Evolutionary conservation across 2,113 vertebrate genomes (phyloP).

Genomic region (Asarcornis scutulata): DNA sequence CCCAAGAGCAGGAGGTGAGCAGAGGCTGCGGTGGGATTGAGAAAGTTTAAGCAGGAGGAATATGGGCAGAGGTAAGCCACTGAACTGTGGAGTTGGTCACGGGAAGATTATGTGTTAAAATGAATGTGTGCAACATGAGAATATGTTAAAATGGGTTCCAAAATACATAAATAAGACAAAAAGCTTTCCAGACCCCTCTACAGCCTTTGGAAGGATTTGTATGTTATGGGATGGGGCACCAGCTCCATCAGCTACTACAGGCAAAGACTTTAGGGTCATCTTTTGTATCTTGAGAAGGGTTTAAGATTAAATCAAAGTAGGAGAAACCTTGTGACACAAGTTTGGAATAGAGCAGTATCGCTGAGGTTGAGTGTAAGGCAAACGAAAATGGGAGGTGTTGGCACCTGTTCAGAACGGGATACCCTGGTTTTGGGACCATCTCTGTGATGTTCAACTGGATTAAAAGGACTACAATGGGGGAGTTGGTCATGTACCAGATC

Average conservation of each 20-base stretch:
- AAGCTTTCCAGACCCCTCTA: accelerated
- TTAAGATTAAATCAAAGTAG: not conserved
- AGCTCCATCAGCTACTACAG: accelerated
- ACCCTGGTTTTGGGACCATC: not conserved
- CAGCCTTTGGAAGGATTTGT: not conserved
- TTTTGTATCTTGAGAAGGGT: not conserved
- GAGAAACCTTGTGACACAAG: not conserved
- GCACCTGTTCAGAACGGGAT: not conserved
- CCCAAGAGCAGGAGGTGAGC: accelerated
- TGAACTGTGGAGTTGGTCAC: not conserved
- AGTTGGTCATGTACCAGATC: not conserved
- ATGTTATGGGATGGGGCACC: accelerated
- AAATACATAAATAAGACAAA: accelerated
- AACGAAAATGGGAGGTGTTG: not conserved
- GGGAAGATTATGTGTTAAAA: not conserved
- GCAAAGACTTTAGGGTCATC: not conserved
- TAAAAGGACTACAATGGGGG: not conserved
- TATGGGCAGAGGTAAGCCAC: accelerated
- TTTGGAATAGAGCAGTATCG: no score
- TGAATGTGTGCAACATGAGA: not conserved
- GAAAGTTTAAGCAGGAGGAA: not conserved
- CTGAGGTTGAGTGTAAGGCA: not conserved
- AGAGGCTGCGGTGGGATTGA: not conserved
- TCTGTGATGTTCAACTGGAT: not conserved
- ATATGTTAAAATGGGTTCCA: not conserved